Conservation (phyloP, 2,888 invertebrate genomes). For the Elysia crispata region DNA sequence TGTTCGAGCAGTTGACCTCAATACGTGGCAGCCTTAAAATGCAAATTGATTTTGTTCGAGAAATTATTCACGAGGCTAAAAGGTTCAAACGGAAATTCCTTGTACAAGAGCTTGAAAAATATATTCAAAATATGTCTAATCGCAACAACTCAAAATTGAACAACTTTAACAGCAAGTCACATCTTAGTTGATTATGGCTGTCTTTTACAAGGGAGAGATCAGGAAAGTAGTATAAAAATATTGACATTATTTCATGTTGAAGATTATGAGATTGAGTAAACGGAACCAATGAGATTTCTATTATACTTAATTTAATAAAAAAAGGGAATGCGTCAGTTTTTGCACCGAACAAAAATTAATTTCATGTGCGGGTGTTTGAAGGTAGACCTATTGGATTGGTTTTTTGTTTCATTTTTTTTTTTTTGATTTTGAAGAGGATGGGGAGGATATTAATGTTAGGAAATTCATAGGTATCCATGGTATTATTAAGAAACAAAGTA, state of each 20-base stretch:
- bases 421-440: no score
- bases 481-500: no score
- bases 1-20: conserved; percentile 69
- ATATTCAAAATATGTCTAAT: conserved; percentile 59
- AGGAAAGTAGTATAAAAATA: neutral
- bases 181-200: conserved; percentile 31
- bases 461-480: no score
- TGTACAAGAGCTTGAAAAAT: conserved; percentile 65
- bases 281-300: neutral
- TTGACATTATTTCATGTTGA: neutral
- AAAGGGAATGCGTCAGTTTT: no score
- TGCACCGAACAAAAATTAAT: no score
- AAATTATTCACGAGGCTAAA: conserved; percentile 70
- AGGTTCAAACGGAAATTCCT: conserved; percentile 72
- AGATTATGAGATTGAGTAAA: neutral
- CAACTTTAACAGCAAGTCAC: conserved; percentile 18
- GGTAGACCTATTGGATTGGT: no score
- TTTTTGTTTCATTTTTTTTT: no score
- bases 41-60: conserved; percentile 66
- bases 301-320: no score
- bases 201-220: neutral
- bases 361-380: no score
- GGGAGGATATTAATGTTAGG: no score
- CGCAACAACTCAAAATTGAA: conserved; percentile 46
- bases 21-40: conserved; percentile 69